Percentiles rank a stretch among this genome's conserved stretches.
Evolutionary conservation across 2,888 invertebrate species (phyloP).

Genomic region (Drosophila barbarae): DNA sequence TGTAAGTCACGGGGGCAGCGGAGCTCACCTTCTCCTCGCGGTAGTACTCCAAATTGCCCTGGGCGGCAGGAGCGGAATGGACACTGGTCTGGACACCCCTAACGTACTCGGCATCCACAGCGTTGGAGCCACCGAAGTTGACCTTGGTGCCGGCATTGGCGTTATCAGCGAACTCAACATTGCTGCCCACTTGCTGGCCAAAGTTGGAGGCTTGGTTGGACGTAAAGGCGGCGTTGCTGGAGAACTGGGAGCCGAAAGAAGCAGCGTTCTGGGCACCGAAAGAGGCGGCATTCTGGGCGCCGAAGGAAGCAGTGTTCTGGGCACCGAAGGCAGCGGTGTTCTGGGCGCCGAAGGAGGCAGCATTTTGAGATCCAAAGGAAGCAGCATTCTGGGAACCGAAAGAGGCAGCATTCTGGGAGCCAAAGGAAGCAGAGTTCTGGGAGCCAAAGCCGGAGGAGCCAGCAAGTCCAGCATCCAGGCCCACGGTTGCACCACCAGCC

Average conservation of each 20-base stretch:
- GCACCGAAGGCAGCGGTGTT: constrained; percentile 51
- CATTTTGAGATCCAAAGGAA: constrained; percentile 54
- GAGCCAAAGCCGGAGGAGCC: constrained; percentile 53
- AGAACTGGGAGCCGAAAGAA: constrained; percentile 56
- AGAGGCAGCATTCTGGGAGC: constrained; percentile 54
- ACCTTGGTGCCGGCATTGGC: constrained; percentile 60
- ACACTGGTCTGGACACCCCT: constrained; percentile 36
- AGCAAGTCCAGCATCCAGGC: constrained; percentile 12
- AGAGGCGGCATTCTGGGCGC: constrained; percentile 47
- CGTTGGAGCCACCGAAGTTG: constrained; percentile 54
- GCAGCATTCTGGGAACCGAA: constrained; percentile 50
- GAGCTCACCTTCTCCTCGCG: constrained; percentile 58
- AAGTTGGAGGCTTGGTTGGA: constrained; percentile 61
- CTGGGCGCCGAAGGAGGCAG: constrained; percentile 52
- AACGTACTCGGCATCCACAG: constrained; percentile 46
- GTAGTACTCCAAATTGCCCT: constrained; percentile 56
- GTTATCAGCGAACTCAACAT: constrained; percentile 58
- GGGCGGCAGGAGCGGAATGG: constrained; percentile 35
- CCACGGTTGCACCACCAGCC: constrained; percentile 7
- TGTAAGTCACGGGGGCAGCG: constrained; percentile 48
- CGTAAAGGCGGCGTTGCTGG: constrained; percentile 59
- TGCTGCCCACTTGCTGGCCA: constrained; percentile 59
- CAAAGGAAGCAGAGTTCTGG: constrained; percentile 47
- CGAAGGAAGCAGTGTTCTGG: constrained; percentile 53
- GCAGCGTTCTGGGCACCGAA: constrained; percentile 46